Percentiles rank a stretch among this genome's conserved stretches.
Evolutionary conservation across 2,797 vertebrate genomes (phyloP).

Genomic region (Perdix hodgsoniae): DNA sequence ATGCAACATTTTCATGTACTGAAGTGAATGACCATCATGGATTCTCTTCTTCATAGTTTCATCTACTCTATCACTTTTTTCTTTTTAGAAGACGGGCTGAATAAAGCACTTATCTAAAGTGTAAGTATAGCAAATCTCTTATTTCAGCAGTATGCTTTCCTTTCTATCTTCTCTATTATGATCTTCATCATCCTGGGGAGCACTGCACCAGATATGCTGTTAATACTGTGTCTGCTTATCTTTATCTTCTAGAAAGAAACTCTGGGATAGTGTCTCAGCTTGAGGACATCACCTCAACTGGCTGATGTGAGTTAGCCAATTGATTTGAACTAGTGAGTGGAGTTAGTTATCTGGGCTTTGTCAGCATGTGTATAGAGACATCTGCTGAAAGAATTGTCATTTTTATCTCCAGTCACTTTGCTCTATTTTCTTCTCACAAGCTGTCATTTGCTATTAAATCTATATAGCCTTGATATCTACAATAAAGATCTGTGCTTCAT

Average conservation of each 20-base stretch:
- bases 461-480: not conserved
- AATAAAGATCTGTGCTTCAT: not conserved
- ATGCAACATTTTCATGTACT: not conserved
- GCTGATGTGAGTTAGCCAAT: not conserved
- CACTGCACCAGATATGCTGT: rapidly evolving
- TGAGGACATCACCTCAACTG: not conserved
- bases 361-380: not conserved
- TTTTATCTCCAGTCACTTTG: not conserved
- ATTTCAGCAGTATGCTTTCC: not conserved
- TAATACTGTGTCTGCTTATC: not conserved
- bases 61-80: not conserved
- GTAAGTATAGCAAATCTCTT: not conserved
- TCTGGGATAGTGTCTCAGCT: not conserved
- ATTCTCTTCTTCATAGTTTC: not conserved
- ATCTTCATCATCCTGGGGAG: not conserved
- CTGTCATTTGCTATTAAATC: not conserved
- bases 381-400: not conserved
- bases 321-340: not conserved
- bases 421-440: not conserved
- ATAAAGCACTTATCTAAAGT: not conserved
- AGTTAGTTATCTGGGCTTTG: not conserved
- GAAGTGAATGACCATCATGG: not conserved
- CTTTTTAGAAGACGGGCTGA: not conserved
- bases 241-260: not conserved
- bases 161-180: not conserved